These are phyloP conservation scores for Clunio marinus DNA, from an alignment of 2,888 invertebrate genomes.

Conservation along the genomic window DNA sequence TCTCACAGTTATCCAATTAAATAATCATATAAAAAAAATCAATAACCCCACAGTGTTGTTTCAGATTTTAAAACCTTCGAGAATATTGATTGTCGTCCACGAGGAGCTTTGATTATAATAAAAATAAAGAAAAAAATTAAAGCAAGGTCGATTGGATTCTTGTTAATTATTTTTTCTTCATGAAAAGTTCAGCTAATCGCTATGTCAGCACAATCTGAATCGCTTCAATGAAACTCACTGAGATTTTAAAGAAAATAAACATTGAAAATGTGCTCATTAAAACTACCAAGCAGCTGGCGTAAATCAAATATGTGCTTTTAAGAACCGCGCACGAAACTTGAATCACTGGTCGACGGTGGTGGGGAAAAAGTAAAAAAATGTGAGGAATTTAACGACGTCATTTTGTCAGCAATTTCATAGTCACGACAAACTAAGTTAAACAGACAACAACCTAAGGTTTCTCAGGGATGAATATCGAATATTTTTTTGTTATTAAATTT, in stretches of 20 bases:
- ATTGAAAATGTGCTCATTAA: too few species aligned
- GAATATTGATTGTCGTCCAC: neutral
- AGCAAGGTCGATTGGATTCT: neutral
- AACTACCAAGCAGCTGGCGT: neutral
- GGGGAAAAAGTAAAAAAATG: too few species aligned
- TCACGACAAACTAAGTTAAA: neutral
- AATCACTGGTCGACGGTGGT: neutral
- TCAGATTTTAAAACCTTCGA: slow-evolving; percentile 16
- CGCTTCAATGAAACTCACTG: too few species aligned
- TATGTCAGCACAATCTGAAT: too few species aligned
- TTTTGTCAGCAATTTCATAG: neutral
- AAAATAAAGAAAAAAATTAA: too few species aligned
- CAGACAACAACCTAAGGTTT: too few species aligned
- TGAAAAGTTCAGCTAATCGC: too few species aligned
- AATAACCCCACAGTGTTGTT: slow-evolving; percentile 4
- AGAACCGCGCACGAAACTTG: neutral
- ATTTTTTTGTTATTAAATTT: too few species aligned
- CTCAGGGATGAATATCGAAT: too few species aligned
- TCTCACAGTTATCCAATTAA: slow-evolving; percentile 18
- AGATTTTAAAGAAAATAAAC: too few species aligned
- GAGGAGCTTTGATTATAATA: too few species aligned
- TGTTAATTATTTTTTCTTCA: neutral
- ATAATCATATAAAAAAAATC: slow-evolving; percentile 8
- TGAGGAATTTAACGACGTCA: neutral
- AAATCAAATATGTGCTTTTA: neutral